Percentiles rank a stretch among this genome's conserved stretches.
Evolutionary conservation across 1,140 invertebrate species (phyloP).

Genomic region (Chelonus insularis): DNA sequence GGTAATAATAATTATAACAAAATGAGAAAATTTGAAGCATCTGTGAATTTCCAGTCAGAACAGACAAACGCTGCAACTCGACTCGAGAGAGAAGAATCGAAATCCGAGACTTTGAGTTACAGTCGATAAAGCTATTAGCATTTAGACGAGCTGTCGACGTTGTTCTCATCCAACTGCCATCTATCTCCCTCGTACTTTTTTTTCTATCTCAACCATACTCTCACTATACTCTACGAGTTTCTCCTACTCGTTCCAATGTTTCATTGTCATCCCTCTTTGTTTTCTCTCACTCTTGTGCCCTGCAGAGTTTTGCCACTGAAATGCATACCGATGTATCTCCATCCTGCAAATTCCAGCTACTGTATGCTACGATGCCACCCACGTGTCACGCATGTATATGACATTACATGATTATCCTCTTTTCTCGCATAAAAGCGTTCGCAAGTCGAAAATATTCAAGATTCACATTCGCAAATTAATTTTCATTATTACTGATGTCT

Average conservation of each 20-base stretch:
- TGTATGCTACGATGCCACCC: neutral
- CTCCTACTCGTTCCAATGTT: neutral
- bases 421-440: slow-evolving; percentile 1
- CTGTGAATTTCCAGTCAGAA: neutral
- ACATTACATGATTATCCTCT: slow-evolving; percentile 18
- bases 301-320: slow-evolving; percentile 38
- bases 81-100: slow-evolving; percentile 39
- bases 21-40: neutral
- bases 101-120: slow-evolving; percentile 48
- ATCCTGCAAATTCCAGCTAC: slow-evolving; percentile 21
- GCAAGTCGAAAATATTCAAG: neutral
- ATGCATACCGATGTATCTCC: slow-evolving; percentile 52
- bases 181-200: slow-evolving; percentile 21
- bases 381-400: slow-evolving; percentile 8
- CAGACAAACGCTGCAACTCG: neutral
- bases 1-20: neutral
- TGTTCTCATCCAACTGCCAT: slow-evolving; percentile 25
- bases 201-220: slow-evolving; percentile 10
- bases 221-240: neutral
- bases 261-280: slow-evolving; percentile 1
- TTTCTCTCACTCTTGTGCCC: slow-evolving; percentile 19
- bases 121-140: slow-evolving; percentile 61
- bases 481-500: neutral
- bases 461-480: neutral
- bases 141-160: slow-evolving; percentile 59